Evolutionary conservation across 2,113 vertebrate genomes (phyloP).

Genomic region (Gambusia holbrooki): DNA sequence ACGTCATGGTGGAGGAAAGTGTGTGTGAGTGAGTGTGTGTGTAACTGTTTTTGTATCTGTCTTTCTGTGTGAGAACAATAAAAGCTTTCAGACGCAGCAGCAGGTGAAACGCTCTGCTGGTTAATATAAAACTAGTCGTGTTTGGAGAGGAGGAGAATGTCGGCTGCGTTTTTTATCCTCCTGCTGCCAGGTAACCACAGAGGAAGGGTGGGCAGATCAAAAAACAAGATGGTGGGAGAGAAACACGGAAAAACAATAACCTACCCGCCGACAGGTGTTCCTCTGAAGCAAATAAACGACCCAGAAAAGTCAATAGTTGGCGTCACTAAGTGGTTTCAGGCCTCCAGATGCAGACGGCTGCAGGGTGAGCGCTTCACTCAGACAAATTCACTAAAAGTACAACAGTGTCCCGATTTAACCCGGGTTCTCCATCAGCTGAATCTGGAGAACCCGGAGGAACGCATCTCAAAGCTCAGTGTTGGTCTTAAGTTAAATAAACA

Average conservation of each 20-base stretch:
- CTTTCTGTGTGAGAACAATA: slow-evolving; percentile 53
- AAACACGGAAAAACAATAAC: background rate
- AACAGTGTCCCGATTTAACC: no score
- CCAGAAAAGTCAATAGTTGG: slow-evolving; percentile 69
- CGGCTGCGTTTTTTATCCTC: slow-evolving; percentile 4
- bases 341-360: slow-evolving; percentile 7
- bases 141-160: slow-evolving; percentile 8
- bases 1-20: background rate
- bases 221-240: slow-evolving; percentile 12
- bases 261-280: slow-evolving; percentile 67
- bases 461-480: no score
- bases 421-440: background rate
- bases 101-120: slow-evolving; percentile 55
- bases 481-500: no score
- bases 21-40: background rate
- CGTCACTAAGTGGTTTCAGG: slow-evolving; percentile 53
- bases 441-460: no score
- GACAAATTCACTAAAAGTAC: background rate
- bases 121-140: slow-evolving; percentile 69
- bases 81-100: slow-evolving; percentile 48
- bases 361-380: slow-evolving; percentile 2
- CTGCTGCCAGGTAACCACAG: slow-evolving; percentile 55
- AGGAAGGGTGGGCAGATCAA: slow-evolving; percentile 6
- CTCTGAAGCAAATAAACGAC: slow-evolving; percentile 64
- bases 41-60: slow-evolving; percentile 38